Evolutionary conservation across 2,888 invertebrate species (phyloP), one percentile per base, ranked within the genome.

Genomic region (Apodemia mormo): DNA sequence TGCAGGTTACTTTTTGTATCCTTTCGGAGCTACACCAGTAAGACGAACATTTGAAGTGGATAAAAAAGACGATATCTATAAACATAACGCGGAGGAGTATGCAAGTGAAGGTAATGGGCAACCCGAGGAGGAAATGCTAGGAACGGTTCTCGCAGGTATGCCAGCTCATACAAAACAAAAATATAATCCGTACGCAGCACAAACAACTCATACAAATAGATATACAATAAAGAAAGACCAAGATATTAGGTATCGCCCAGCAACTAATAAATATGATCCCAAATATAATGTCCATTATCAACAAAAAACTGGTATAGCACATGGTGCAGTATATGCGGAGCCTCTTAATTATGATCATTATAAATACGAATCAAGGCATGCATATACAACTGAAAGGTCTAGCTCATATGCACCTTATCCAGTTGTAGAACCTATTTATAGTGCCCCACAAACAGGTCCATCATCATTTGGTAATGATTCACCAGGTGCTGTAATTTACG

Each of bases 1-100:
- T 52, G 97, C 97, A 49, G 96, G 96, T 69, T 96, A 96, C 77
- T 96, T 96, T 83, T 87, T 96, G 30, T 96, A 96, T 87, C 96
- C 97, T 5, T 96, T 96, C 10, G 54, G 65, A 74, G 93, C 95
- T 1, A 94, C 95, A 8, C 94, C 95, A 0, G 94, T 95, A 0
- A 89, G 96, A 70, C 90, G 96, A 75, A 95, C 95, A 7, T 95
- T 96, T 76, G 95, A 96, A 73, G 92, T 95, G 22, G 95, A 95
- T 72, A 92, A 95, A 68, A 94, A 94, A 79, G 95, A 95, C 81
- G 95, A 95, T 75, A 85, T 94, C 65, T 96, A 96, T 78, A 95
- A 95, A 81, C 95, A 96, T 78, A 95, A 95, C 77, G 93, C 94
- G 58, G 95, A 96, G 78, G 95, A 96, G 77, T 96, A 96, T 75